These are phyloP conservation scores for Mus musculus DNA, from an alignment of 2,113 vertebrate species.

Conservation along the genomic window GRCm39 chr3:66985001-66985500, in stretches of 20 bases:
- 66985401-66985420: background rate
- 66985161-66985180: background rate
- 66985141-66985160: background rate
- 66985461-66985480: background rate
- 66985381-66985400: slow-evolving; percentile 27
- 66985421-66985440: background rate
- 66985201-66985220: background rate
- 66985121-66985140: background rate
- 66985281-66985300: background rate
- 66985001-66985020: background rate
- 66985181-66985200: background rate
- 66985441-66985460: background rate
- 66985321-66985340: slow-evolving; percentile 24
- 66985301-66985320: background rate
- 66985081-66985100: background rate
- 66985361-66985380: background rate
- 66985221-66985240: background rate
- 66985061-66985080: background rate
- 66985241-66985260: background rate
- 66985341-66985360: background rate
- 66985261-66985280: background rate
- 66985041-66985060: background rate
- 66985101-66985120: too few species aligned
- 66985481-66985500: background rate
- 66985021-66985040: background rate